These are phyloP conservation scores for Peromyscus maniculatus DNA, from an alignment of 2,113 vertebrate genomes.

Conservation along the genomic window DNA sequence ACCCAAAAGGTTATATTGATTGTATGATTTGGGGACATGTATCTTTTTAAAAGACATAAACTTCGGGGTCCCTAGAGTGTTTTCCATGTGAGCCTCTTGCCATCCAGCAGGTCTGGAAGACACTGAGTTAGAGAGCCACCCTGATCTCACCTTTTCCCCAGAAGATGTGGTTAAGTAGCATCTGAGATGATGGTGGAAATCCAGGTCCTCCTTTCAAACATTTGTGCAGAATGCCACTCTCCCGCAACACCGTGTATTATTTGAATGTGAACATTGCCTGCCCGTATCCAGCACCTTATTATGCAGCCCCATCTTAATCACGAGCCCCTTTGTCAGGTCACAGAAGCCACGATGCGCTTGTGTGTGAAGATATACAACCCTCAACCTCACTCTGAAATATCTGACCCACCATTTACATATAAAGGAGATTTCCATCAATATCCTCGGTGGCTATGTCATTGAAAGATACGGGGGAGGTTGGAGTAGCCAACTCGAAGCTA, in stretches of 20 bases:
- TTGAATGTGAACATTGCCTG: neutral
- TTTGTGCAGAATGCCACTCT: fast-evolving
- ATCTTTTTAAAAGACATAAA: neutral
- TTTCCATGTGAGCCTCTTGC: neutral
- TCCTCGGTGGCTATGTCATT: neutral
- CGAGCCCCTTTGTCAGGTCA: neutral
- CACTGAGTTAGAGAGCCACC: neutral
- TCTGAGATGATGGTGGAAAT: fast-evolving
- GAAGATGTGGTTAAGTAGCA: neutral
- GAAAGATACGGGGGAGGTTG: neutral
- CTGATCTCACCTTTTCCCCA: neutral
- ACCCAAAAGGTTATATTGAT: neutral
- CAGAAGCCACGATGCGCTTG: fast-evolving
- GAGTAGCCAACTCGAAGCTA: neutral
- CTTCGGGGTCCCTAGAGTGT: too few relatives aligned
- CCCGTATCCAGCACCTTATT: neutral
- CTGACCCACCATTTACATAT: fast-evolving
- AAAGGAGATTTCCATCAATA: neutral
- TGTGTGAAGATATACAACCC: fast-evolving
- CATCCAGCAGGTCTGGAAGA: neutral
- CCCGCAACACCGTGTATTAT: fast-evolving
- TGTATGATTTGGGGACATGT: neutral
- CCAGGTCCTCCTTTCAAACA: fast-evolving
- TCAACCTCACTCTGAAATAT: neutral
- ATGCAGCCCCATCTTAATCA: neutral